Evolutionary conservation across 1,140 invertebrate genomes (phyloP), one percentile per base, ranked within the genome.

Genomic region (Bilobella aurantiaca): DNA sequence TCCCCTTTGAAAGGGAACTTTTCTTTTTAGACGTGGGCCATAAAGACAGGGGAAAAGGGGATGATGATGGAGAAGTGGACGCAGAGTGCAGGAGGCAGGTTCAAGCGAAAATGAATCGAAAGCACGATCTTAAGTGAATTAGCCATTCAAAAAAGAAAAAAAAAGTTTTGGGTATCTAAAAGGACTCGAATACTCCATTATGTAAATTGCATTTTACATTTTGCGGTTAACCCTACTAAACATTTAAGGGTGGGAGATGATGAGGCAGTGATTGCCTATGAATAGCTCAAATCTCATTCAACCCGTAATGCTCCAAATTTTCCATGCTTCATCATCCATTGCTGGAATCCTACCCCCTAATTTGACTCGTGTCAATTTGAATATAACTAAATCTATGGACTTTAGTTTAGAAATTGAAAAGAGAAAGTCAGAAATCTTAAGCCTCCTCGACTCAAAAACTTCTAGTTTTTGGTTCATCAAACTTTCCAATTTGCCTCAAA

Each of bases 341-440:
- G 23, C 14, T 53, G 49, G 14, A 53, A 18, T 42, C 8, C 8
- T 53, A 14, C 23, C 23, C 23, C 12, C 5, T 53, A 53, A 53
- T 53, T 53, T 53, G 49, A 53, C 25, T 53, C 23, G 25, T 53
- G n/a, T n/a, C n/a, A n/a, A n/a, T n/a, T n/a, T n/a, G n/a, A n/a
- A n/a, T n/a, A n/a, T n/a, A n/a, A n/a, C n/a, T n/a, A n/a, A n/a
- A n/a, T n/a, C n/a, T n/a, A n/a, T n/a, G n/a, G n/a, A n/a, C n/a
- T n/a, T n/a, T n/a, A 53, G 49, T 8, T 5, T 5, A 53, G 49
- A 23, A 23, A 53, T 53, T 5, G 49, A 53, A 23, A 53, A 14
- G 49, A 53, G 14, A 23, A 53, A 23, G 25, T n/a, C n/a, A n/a
- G n/a, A n/a, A n/a, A n/a, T n/a, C n/a, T n/a, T n/a, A n/a, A n/a